phyloP scores from a whole-genome alignment of 1,140 invertebrate species.

The Pseudomyrmex flavicornis region DNA sequence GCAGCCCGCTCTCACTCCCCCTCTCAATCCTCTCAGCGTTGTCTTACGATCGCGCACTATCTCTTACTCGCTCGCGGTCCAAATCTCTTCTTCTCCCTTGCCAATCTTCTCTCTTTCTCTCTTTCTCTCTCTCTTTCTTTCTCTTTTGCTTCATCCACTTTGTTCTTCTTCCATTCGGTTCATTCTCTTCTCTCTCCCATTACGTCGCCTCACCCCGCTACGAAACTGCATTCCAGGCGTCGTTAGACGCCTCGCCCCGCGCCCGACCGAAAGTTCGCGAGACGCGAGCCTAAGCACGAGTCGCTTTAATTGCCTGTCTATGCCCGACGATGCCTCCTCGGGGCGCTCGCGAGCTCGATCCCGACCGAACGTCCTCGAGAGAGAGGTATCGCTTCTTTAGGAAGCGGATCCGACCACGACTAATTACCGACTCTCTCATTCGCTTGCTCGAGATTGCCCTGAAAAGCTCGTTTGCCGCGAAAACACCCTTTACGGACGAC shows the following conservation, averaged over 20 bases:
- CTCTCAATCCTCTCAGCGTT: constrained; percentile 66
- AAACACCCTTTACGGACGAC: constrained; percentile 20
- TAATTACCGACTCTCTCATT: constrained; percentile 48
- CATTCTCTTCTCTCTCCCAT: constrained; percentile 49
- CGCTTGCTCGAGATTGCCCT: background rate
- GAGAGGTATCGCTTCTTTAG: constrained; percentile 54
- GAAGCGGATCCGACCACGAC: constrained; percentile 45
- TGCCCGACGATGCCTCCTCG: constrained; percentile 54
- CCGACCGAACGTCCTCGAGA: constrained; percentile 50
- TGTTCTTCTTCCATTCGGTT: constrained; percentile 60
- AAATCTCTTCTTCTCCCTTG: constrained; percentile 55
- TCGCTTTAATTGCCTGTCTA: constrained; percentile 72
- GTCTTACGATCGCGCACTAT: constrained; percentile 67
- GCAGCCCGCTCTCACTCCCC: constrained; percentile 73
- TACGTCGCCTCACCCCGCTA: constrained; percentile 61
- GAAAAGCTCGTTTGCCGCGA: background rate
- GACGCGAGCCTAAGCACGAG: constrained; percentile 64
- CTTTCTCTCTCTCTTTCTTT: constrained; percentile 53
- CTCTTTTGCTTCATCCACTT: constrained; percentile 64
- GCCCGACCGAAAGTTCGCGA: constrained; percentile 65
- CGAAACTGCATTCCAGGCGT: constrained; percentile 80
- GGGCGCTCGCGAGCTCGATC: constrained; percentile 18
- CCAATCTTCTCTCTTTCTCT: constrained; percentile 52
- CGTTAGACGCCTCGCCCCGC: constrained; percentile 65
- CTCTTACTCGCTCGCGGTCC: constrained; percentile 30